Conservation (phyloP, 2,113 vertebrate genomes). For the Cromileptes altivelis region DNA sequence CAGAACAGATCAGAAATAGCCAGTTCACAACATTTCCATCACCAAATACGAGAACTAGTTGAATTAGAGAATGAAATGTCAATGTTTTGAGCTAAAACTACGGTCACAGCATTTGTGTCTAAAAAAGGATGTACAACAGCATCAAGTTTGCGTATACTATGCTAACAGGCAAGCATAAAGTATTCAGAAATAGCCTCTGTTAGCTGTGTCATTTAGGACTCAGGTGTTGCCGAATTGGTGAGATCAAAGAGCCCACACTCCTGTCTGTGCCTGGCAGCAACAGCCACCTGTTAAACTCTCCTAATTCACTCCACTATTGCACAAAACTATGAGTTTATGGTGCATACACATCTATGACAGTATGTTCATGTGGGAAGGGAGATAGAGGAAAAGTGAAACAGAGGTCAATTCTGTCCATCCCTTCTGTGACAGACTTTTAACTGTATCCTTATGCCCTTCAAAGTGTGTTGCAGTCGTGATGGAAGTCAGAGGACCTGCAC, state of each 20-base stretch:
- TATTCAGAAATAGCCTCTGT: slow-evolving; percentile 48
- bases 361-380: slow-evolving; percentile 20
- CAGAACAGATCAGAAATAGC: slow-evolving; percentile 31
- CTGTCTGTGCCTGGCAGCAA: slow-evolving; percentile 47
- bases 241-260: slow-evolving; percentile 46
- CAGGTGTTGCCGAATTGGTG: slow-evolving; percentile 52
- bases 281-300: slow-evolving; percentile 64
- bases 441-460: slow-evolving; percentile 68
- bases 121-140: slow-evolving; percentile 19
- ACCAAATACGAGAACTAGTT: not conserved
- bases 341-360: slow-evolving; percentile 34
- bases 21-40: slow-evolving; percentile 7
- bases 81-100: slow-evolving; percentile 10
- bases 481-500: slow-evolving; percentile 49
- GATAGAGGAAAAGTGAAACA: slow-evolving; percentile 49
- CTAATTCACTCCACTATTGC: slow-evolving; percentile 53
- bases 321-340: slow-evolving; percentile 34
- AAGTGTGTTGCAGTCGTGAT: slow-evolving; percentile 49
- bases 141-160: slow-evolving; percentile 26
- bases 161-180: slow-evolving; percentile 12
- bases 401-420: slow-evolving; percentile 56
- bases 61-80: not conserved
- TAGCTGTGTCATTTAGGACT: slow-evolving; percentile 57
- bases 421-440: slow-evolving; percentile 58
- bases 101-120: slow-evolving; percentile 12